Evolutionary conservation across 2,797 vertebrate genomes (phyloP), one percentile per base, ranked within the genome.

Genomic region (Pangasius djambal): DNA sequence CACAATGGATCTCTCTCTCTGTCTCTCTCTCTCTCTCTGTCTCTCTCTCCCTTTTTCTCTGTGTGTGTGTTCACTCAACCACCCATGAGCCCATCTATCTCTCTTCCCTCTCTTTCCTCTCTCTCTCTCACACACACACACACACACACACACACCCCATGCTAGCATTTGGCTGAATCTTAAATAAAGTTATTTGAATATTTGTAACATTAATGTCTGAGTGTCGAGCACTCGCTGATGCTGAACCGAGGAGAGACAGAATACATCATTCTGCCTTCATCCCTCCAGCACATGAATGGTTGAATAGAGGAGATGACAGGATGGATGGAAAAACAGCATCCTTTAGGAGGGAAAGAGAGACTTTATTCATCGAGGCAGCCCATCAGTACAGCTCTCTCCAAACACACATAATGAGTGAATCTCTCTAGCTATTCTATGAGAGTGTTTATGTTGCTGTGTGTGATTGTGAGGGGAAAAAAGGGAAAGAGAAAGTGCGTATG

Each of bases 121-220:
- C 61, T 48, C 83, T 85, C 59, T 69, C 59, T 82, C 48, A n/a
- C 37, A 37, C 37, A 37, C 37, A 37, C 34, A 34, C 22, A 57
- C 12, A 59, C 57, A 20, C 57, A 55, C 37, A 44, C 44, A 48
- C 44, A 48, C 69, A 40, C 67, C 48, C 34, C 16, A 61, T 59
- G 91, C 93, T 92, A 94, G 94, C 95, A 94, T 93, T 94, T 92
- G 50, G 91, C 94, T 93, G 95, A 95, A 96, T 96, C 94, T 95
- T 95, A 95, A 96, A 96, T 95, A 95, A 96, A 96, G 95, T 95
- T 96, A 96, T 96, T 96, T 96, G 95, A 96, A 96, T 96, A 96
- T 96, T 94, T 96, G 95, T 95, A 95, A 95, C 95, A 95, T 95
- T 96, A 96, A 96, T 96, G 92, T 92, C 92, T 86, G 91, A 57